A percentile compares a stretch with the other conserved stretches of the same genome.
Evolutionary conservation across 1,140 invertebrate species (phyloP).

Genomic region (Zaprionus capensis): DNA sequence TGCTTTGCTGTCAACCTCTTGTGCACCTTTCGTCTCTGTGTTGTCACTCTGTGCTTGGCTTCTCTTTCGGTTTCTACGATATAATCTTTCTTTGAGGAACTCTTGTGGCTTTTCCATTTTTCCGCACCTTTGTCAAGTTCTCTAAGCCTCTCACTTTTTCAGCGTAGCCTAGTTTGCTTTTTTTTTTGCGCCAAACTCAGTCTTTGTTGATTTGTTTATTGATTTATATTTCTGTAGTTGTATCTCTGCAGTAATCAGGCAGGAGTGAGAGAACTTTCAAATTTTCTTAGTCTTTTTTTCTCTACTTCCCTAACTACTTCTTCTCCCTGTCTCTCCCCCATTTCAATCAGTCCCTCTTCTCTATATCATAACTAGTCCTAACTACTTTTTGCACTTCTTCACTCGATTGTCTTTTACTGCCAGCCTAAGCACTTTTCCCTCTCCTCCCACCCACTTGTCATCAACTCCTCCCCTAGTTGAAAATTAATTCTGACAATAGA

Average conservation of each 20-base stretch:
- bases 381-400: not conserved
- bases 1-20: slow-evolving; percentile 2
- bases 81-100: not conserved
- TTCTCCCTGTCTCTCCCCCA: not conserved
- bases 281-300: not conserved
- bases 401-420: not conserved
- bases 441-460: not conserved
- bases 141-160: slow-evolving; percentile 3
- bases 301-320: not conserved
- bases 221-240: not conserved
- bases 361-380: not conserved
- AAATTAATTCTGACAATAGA: slow-evolving; percentile 17
- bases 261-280: not conserved
- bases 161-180: not conserved
- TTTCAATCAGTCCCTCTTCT: not conserved
- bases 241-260: not conserved
- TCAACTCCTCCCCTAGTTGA: slow-evolving; percentile 6
- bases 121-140: not conserved
- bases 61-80: not conserved
- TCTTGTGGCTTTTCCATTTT: slow-evolving; percentile 3
- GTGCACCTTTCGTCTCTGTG: slow-evolving; percentile 1
- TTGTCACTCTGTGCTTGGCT: not conserved
- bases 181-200: not conserved
- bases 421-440: not conserved
- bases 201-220: not conserved